Conservation (phyloP, 1,140 invertebrate genomes). For the Ephestia elutella region DNA sequence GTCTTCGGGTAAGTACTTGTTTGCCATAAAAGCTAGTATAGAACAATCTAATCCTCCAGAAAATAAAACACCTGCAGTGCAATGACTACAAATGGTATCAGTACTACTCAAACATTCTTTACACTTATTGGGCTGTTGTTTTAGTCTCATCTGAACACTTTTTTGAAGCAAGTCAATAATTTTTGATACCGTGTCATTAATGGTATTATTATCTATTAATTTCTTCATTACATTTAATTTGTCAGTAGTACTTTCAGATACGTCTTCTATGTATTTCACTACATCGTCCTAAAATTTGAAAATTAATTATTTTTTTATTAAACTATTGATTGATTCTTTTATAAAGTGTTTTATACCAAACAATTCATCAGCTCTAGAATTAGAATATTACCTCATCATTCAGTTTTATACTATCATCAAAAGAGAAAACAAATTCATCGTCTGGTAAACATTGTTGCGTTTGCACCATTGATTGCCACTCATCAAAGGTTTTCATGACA, state of each 20-base stretch:
- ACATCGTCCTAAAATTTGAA: constrained; percentile 52
- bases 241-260: constrained; percentile 30
- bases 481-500: constrained; percentile 24
- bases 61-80: constrained; percentile 90
- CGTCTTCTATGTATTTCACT: constrained; percentile 49
- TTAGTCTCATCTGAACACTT: constrained; percentile 79
- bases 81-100: constrained; percentile 72
- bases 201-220: constrained; percentile 51
- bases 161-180: constrained; percentile 76
- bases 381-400: constrained; percentile 28
- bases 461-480: constrained; percentile 47
- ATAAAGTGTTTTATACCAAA: too few species aligned
- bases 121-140: constrained; percentile 80
- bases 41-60: constrained; percentile 97
- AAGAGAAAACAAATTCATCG: constrained; percentile 38
- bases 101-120: constrained; percentile 75
- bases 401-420: constrained; percentile 22
- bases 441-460: constrained; percentile 49
- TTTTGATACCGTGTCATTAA: constrained; percentile 59
- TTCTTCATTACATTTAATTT: constrained; percentile 54
- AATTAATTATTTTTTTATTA: background rate
- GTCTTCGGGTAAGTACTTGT: constrained; percentile 80
- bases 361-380: too few species aligned
- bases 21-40: constrained; percentile 86
- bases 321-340: too few species aligned